phyloP scores from a whole-genome alignment of 2,888 invertebrate genomes.

The Apamea anceps region DNA sequence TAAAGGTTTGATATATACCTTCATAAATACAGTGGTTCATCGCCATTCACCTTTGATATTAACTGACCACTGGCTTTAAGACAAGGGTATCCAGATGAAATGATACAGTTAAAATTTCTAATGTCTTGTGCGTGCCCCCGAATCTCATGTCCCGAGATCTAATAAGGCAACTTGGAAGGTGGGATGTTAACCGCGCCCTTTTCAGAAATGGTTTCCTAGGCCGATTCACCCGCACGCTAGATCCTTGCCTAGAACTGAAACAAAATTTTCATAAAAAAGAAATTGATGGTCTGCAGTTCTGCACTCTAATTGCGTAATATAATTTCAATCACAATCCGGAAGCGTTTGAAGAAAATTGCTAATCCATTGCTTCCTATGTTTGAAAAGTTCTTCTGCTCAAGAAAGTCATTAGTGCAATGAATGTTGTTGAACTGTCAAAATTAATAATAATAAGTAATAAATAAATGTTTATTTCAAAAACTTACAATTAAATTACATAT shows the following conservation, averaged over 20 bases:
- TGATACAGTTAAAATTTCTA: not conserved
- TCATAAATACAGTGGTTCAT: constrained; percentile 9
- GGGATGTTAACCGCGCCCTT: not conserved
- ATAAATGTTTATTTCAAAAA: too few relatives aligned
- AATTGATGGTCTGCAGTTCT: not conserved
- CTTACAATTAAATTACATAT: too few relatives aligned
- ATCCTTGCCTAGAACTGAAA: not conserved
- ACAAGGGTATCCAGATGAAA: constrained; percentile 19
- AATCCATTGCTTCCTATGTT: not conserved
- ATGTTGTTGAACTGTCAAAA: not conserved
- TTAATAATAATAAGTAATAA: too few relatives aligned
- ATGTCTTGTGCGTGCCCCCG: not conserved
- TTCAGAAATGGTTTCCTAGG: not conserved
- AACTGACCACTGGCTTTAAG: not conserved
- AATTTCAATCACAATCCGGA: not conserved
- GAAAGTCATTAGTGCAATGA: not conserved
- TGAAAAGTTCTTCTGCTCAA: not conserved
- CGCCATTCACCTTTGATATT: constrained; percentile 20
- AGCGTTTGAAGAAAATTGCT: not conserved
- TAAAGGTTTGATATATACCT: not conserved
- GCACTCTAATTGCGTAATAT: not conserved
- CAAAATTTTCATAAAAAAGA: not conserved
- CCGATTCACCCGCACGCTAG: not conserved
- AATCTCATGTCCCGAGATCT: not conserved
- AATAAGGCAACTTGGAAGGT: not conserved